A percentile compares a stretch with the other conserved stretches of the same genome.
Conservation (phyloP, 2,113 vertebrate genomes). For the Sula dactylatra region DNA sequence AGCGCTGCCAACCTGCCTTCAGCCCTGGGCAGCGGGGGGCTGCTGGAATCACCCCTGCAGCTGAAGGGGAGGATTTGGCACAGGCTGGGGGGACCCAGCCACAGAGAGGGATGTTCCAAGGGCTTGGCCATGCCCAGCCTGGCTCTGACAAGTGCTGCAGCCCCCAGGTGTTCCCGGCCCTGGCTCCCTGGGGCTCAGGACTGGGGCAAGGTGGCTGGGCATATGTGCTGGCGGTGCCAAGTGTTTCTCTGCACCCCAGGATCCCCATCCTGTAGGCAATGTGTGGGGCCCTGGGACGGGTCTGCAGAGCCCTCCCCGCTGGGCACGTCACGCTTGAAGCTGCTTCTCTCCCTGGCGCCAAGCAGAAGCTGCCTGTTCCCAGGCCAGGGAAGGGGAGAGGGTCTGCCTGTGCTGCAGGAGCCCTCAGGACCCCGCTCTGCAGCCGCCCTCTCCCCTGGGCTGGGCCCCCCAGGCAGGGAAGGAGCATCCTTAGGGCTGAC, state of each 20-base stretch:
- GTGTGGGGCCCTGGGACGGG: fast-evolving
- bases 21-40: neutral
- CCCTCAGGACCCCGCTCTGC: neutral
- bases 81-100: fast-evolving
- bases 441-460: fast-evolving
- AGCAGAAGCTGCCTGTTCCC: neutral
- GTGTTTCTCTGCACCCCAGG: fast-evolving
- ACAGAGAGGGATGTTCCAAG: too few species aligned
- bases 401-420: neutral
- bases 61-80: fast-evolving
- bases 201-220: fast-evolving
- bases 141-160: neutral
- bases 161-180: neutral
- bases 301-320: neutral
- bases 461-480: neutral
- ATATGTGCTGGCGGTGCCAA: fast-evolving
- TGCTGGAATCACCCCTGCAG: neutral
- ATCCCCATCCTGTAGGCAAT: fast-evolving
- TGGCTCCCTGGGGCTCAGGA: neutral
- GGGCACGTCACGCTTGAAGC: too few species aligned
- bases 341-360: neutral
- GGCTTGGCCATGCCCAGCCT: neutral
- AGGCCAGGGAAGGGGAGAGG: neutral
- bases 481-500: neutral
- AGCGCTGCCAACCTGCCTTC: neutral